Evolutionary conservation across 1,140 invertebrate species (phyloP), one percentile per base, ranked within the genome.

Genomic region (Eupristina koningsbergeri): DNA sequence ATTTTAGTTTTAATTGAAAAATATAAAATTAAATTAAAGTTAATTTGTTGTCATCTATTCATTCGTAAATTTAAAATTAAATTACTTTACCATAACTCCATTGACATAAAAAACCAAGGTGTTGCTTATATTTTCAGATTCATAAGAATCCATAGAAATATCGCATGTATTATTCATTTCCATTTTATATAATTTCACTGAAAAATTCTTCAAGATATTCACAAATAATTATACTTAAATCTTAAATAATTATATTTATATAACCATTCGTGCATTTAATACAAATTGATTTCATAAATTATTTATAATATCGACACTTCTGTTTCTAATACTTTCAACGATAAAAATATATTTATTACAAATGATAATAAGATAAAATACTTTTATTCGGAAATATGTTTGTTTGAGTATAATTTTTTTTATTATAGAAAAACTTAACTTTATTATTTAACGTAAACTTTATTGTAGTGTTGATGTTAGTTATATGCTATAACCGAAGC

Each of bases 31-130:
- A 7, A 50, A 50, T 50, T 9, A 50, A 50, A 50, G 47, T 9
- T 17, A 50, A 50, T 50, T 9, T 50, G 9, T 45, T n/a, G n/a
- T n/a, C 41, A 45, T 45, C 41, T 13, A 45, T 13, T 45, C n/a
- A n/a, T 45, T 45, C 6, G 13, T 45, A 45, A 45, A 45, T n/a
- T n/a, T n/a, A 9, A 50, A 50, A 50, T 50, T 50, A 50, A 2
- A 17, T 50, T 2, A 15, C 9, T 79, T 85, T 92, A 93, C 93
- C 91, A 93, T 91, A 83, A 89, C 90, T 45, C 91, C 91, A 84
- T 93, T 92, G 5, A 92, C 89, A 50, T 90, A 93, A 84, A 93
- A 93, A 13, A 92, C 84, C 11, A 93, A 88, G 5, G 83, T 90
- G 26, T 85, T 85, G 47, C 85, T 88, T n/a, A 86, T 80, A 84